Conservation (phyloP, 2,888 invertebrate species). For the Aphidoletes aphidimyza region DNA sequence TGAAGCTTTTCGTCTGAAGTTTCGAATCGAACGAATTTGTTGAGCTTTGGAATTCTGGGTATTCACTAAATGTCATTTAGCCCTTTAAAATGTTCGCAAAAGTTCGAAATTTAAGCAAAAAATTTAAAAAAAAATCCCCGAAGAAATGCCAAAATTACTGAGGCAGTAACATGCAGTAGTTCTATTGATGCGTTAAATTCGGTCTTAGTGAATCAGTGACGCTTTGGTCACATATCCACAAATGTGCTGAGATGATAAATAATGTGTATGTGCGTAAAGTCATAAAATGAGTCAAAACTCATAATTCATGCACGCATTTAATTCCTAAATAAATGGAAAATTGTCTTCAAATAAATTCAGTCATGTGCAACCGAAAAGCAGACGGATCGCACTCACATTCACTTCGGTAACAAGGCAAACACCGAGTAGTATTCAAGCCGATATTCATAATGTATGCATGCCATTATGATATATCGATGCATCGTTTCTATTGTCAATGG, state of each 20-base stretch:
- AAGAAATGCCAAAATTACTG: no score
- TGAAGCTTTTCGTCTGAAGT: no score
- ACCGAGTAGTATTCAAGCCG: not conserved
- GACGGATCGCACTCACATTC: not conserved
- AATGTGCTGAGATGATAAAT: not conserved
- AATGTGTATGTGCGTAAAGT: conserved; percentile 36
- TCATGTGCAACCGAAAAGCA: conserved; percentile 33
- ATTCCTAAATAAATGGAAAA: conserved; percentile 47
- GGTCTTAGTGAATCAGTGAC: no score
- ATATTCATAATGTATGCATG: not conserved
- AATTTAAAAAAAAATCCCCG: no score
- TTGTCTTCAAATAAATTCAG: conserved; percentile 51
- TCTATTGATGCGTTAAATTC: not conserved
- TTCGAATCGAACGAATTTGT: no score
- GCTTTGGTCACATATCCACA: not conserved
- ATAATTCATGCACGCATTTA: conserved; percentile 51
- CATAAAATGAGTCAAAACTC: conserved; percentile 51
- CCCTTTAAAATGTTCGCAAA: no score
- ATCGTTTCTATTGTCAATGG: not conserved
- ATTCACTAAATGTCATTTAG: no score
- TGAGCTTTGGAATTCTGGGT: no score
- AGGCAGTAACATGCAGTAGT: no score
- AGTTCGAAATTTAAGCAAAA: no score
- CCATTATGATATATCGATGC: not conserved
- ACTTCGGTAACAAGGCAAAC: not conserved